Base-by-base conservation (phyloP, 92 coral and sea anemone genomes). In the Heteractis magnifica region DNA sequence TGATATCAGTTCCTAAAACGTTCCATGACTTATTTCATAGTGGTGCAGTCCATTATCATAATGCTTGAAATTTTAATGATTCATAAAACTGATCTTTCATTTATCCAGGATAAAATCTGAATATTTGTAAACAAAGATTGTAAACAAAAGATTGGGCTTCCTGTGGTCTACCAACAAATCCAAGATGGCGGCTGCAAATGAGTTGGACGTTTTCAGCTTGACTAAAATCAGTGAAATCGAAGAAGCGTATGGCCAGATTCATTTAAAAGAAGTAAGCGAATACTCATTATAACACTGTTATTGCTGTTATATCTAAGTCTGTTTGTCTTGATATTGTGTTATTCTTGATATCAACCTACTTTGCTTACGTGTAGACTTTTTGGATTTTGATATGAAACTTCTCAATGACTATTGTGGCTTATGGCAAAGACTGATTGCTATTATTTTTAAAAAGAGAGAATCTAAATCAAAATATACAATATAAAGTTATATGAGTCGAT, bases 211-310 rank as follows among this genome's bases (percentile, higher is more conserved):
- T 13, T 94, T 87, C 56, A 89, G 94, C 56, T 56, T 96, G 50
- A 96, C 99, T 64, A 98, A 96, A 85, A 94, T 96, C 68, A 90
- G 89, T 51, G 99, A 96, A 78, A 94, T 96, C 52, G 94, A 96
- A 68, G 86, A 90, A 84, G 99, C 97, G 7, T 96, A 94, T 72
- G 90, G 89, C 5, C 89, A 94, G 82, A 96, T 96, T 41, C 99
- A 96, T 70, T 93, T 94, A 26, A 94, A 96, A 64, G 99, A 96
- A 96, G 99, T 96, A 88, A 52, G 73, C 49, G 20, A 62, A 6
- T 62, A 62, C 10, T 12, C 70, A 20, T 62, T 12, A 18, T 62
- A n/a, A 10, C 6, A 23, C 70, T 62, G 70, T 18, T 20, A 53
- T 13, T 15, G 51, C 20, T 34, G 51, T 72, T 6, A 7, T 15